A percentile compares a stretch with the other conserved stretches of the same genome.
Conservation (phyloP, 1,140 invertebrate species). For the Drosophila albomicans region DNA sequence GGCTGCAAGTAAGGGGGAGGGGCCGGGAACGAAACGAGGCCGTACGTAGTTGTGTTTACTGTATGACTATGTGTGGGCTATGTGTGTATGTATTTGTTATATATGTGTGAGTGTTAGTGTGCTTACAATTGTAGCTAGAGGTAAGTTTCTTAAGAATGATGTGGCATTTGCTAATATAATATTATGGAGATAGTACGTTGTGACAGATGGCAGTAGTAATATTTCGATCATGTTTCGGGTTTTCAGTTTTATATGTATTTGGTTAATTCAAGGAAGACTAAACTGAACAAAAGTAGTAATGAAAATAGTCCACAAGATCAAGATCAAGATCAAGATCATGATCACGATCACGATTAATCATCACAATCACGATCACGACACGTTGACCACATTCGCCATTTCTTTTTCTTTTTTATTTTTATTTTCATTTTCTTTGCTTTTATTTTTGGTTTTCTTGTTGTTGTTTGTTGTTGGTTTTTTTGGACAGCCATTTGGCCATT, state of each 20-base stretch:
- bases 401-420: neutral
- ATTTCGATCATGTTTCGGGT: slow-evolving; percentile 35
- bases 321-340: slow-evolving; percentile 66
- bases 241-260: slow-evolving; percentile 25
- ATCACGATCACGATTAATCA: slow-evolving; percentile 56
- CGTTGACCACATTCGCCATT: slow-evolving; percentile 55
- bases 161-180: slow-evolving; percentile 37
- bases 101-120: slow-evolving; percentile 16
- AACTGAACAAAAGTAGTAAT: slow-evolving; percentile 84
- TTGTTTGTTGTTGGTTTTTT: slow-evolving; percentile 47
- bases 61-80: slow-evolving; percentile 5
- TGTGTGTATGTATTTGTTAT: neutral
- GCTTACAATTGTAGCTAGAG: slow-evolving; percentile 29
- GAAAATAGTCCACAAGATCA: slow-evolving; percentile 77
- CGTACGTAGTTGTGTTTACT: slow-evolving; percentile 14
- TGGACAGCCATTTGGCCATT: slow-evolving; percentile 23
- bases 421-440: neutral
- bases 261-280: slow-evolving; percentile 58
- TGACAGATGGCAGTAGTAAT: slow-evolving; percentile 46
- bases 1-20: slow-evolving; percentile 69
- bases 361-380: slow-evolving; percentile 53
- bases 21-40: slow-evolving; percentile 9
- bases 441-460: slow-evolving; percentile 17
- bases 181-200: slow-evolving; percentile 39
- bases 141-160: slow-evolving; percentile 41